Evolutionary conservation across 1,140 invertebrate species (phyloP).

Genomic region (Hyposmocoma kahamanoa): DNA sequence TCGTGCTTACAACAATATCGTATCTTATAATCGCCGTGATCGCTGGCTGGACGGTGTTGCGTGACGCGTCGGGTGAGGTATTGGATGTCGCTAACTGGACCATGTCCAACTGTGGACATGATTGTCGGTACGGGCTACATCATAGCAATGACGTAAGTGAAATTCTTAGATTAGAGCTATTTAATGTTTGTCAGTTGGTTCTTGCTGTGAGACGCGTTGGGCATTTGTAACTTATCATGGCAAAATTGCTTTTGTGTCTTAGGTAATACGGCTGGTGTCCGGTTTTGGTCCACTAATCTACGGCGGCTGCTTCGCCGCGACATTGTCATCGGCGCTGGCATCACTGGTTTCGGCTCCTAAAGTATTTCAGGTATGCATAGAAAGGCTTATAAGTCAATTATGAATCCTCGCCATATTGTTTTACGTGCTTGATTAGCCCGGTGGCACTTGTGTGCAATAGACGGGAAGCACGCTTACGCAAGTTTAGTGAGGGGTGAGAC

Average conservation of each 20-base stretch:
- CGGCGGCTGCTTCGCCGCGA: slow-evolving; percentile 97
- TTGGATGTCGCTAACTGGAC: slow-evolving; percentile 72
- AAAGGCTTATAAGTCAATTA: too few relatives aligned
- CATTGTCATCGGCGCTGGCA: slow-evolving; percentile 95
- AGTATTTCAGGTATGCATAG: slow-evolving; percentile 82
- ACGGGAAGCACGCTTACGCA: too few relatives aligned
- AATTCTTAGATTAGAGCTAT: background rate
- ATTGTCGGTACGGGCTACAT: slow-evolving; percentile 85
- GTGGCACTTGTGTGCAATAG: too few relatives aligned
- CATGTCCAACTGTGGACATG: slow-evolving; percentile 53
- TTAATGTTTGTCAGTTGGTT: background rate
- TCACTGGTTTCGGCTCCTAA: slow-evolving; percentile 96
- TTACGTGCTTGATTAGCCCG: too few relatives aligned
- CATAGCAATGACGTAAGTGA: slow-evolving; percentile 84
- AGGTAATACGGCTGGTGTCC: slow-evolving; percentile 94
- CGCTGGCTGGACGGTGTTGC: slow-evolving; percentile 81
- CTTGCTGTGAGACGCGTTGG: background rate
- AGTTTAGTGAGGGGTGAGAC: too few relatives aligned
- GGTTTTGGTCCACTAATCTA: slow-evolving; percentile 94
- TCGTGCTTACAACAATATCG: slow-evolving; percentile 87
- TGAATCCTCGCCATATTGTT: too few relatives aligned
- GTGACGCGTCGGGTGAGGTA: slow-evolving; percentile 84
- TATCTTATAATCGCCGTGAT: slow-evolving; percentile 89
- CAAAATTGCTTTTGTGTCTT: slow-evolving; percentile 21
- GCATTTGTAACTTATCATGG: background rate